phyloP scores from a whole-genome alignment of 2,888 invertebrate genomes.

The Gymnocheta viridis region DNA sequence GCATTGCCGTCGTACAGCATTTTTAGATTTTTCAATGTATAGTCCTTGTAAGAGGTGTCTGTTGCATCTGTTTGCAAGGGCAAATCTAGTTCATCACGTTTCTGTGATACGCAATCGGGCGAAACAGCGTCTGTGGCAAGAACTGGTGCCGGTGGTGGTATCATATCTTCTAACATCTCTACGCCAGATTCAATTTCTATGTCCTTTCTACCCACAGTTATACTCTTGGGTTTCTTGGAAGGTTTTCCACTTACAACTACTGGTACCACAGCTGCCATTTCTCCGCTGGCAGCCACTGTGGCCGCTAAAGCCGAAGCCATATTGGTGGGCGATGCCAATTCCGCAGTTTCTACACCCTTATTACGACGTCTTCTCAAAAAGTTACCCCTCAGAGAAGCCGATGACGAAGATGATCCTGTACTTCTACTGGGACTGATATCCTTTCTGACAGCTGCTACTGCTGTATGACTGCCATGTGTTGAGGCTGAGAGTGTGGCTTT shows the following conservation, averaged over 20 bases:
- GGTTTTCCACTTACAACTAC: slow-evolving; percentile 60
- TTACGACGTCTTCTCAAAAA: slow-evolving; percentile 77
- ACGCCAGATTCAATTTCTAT: slow-evolving; percentile 81
- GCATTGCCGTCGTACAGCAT: slow-evolving; percentile 41
- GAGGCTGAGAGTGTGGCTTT: slow-evolving; percentile 61
- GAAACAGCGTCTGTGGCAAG: not conserved
- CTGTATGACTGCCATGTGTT: slow-evolving; percentile 53
- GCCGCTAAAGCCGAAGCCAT: slow-evolving; percentile 60
- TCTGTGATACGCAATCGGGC: slow-evolving; percentile 16
- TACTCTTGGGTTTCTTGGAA: slow-evolving; percentile 71
- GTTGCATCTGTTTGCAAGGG: slow-evolving; percentile 34
- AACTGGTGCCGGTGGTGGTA: slow-evolving; percentile 61
- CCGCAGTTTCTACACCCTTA: slow-evolving; percentile 70
- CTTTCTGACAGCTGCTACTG: slow-evolving; percentile 70
- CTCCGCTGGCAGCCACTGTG: slow-evolving; percentile 60
- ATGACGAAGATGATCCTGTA: slow-evolving; percentile 56
- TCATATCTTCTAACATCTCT: slow-evolving; percentile 81
- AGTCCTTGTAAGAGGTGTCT: slow-evolving; percentile 14
- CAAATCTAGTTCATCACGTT: slow-evolving; percentile 69
- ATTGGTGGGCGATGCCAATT: slow-evolving; percentile 69
- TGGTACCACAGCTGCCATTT: slow-evolving; percentile 53
- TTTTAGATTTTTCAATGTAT: slow-evolving; percentile 41
- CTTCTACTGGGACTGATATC: slow-evolving; percentile 72
- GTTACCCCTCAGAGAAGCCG: slow-evolving; percentile 72
- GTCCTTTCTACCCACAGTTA: slow-evolving; percentile 77